These are phyloP conservation scores for Epsilonema sp. DNA, from an alignment of 2,888 invertebrate genomes.

Conservation along the genomic window DNA sequence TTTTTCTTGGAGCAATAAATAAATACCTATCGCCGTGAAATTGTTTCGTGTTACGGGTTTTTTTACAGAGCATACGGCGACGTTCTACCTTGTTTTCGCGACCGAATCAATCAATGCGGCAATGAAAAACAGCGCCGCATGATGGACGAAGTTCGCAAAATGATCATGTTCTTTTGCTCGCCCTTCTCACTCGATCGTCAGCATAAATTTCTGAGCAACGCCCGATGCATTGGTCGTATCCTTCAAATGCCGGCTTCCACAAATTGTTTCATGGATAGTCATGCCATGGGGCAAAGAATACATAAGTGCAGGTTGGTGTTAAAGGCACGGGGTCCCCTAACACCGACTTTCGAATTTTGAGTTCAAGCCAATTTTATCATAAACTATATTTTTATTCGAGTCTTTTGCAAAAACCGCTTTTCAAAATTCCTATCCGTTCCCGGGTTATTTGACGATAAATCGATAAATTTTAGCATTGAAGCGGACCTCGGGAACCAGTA, in stretches of 20 bases:
- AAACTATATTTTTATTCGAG: no score
- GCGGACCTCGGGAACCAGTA: no score
- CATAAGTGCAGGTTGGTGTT: constrained; percentile 8
- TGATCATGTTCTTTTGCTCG: constrained; percentile 24
- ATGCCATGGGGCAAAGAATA: constrained; percentile 8
- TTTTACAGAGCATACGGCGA: constrained; percentile 20
- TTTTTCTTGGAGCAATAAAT: no score
- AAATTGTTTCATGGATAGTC: constrained; percentile 6
- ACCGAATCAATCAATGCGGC: constrained; percentile 21
- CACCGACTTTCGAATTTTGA: no score
- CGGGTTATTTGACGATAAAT: no score
- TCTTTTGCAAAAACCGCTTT: no score
- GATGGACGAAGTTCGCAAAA: constrained; percentile 21
- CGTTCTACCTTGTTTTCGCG: constrained; percentile 24
- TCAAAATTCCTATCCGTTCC: no score
- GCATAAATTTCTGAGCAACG: constrained; percentile 16
- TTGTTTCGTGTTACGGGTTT: no score
- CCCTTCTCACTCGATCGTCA: constrained; percentile 20
- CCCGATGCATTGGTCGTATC: constrained; percentile 17
- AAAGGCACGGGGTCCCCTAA: no score
- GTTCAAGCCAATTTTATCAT: no score
- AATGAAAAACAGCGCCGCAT: constrained; percentile 19
- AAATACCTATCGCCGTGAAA: no score
- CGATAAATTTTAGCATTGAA: no score
- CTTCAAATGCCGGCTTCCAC: constrained; percentile 15